Conservation (phyloP, 2,888 invertebrate genomes). For the Aphidoletes aphidimyza region DNA sequence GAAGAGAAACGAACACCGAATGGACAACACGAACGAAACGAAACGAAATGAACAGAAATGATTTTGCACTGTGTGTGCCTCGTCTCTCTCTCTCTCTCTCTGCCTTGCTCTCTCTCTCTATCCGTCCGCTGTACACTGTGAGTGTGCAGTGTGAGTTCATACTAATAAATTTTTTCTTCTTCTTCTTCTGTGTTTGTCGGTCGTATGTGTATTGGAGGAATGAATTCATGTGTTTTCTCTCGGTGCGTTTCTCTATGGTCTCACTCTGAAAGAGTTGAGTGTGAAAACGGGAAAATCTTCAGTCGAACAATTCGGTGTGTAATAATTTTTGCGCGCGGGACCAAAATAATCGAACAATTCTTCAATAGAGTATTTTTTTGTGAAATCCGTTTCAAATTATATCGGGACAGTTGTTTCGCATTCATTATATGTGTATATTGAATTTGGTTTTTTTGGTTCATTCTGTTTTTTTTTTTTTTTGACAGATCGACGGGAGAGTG, state of each 20-base stretch:
- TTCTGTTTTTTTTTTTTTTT: constrained; percentile 15
- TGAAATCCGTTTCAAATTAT: constrained; percentile 15
- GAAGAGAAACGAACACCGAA: background rate
- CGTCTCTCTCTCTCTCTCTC: too few species aligned
- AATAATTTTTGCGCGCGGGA: constrained; percentile 16
- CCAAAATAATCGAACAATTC: constrained; percentile 47
- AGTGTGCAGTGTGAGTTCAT: constrained; percentile 35
- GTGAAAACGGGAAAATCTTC: constrained; percentile 28
- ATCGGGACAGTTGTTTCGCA: background rate
- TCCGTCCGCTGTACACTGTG: too few species aligned
- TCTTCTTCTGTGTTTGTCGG: too few species aligned
- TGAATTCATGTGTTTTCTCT: constrained; percentile 35
- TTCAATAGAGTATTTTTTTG: too few species aligned
- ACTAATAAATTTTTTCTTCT: too few species aligned
- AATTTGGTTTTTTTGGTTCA: background rate
- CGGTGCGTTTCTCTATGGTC: background rate
- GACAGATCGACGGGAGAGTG: constrained; percentile 51
- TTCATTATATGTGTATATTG: background rate
- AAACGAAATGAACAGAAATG: background rate
- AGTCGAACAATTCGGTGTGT: background rate
- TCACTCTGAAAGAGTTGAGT: background rate
- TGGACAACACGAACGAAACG: constrained; percentile 16
- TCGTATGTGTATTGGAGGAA: background rate
- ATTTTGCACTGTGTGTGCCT: background rate
- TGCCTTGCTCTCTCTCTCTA: too few species aligned